Conservation (phyloP, 1,140 invertebrate species). For the Bombus polaris region DNA sequence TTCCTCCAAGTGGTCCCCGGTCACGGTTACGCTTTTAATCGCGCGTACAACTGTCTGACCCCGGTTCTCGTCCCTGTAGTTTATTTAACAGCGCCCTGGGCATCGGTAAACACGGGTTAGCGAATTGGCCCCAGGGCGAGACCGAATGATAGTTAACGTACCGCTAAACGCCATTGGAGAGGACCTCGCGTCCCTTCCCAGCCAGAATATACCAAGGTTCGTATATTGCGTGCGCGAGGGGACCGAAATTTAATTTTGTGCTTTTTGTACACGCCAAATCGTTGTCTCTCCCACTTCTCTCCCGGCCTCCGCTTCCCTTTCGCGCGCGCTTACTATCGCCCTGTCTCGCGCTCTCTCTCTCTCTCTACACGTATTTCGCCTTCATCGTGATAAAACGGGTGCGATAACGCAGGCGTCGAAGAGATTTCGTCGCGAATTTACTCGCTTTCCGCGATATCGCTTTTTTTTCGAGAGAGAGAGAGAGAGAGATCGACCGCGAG, state of each 20-base stretch:
- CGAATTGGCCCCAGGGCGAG: constrained; percentile 81
- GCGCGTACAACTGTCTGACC: constrained; percentile 64
- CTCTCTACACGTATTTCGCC: background rate
- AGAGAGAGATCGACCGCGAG: background rate
- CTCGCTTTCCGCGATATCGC: constrained; percentile 29
- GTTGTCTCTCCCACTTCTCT: constrained; percentile 55
- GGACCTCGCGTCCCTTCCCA: constrained; percentile 64
- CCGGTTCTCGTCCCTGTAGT: constrained; percentile 73
- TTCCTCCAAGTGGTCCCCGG: constrained; percentile 37
- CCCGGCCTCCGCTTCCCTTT: constrained; percentile 14
- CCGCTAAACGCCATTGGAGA: constrained; percentile 82
- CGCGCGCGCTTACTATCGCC: constrained; percentile 49
- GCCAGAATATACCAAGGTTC: constrained; percentile 57
- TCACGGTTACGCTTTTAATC: constrained; percentile 67
- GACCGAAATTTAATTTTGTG: constrained; percentile 82
- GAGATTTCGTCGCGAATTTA: constrained; percentile 61
- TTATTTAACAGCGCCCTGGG: constrained; percentile 82
- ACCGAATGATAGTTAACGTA: constrained; percentile 83
- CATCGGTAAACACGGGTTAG: constrained; percentile 83
- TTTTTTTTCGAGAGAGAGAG: no score
- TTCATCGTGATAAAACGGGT: constrained; percentile 57
- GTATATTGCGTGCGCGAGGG: constrained; percentile 80
- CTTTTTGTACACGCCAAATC: constrained; percentile 81
- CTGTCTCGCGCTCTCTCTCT: constrained; percentile 46
- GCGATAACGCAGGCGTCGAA: constrained; percentile 67